A percentile compares a stretch with the other conserved stretches of the same genome.
Evolutionary conservation across 92 coral and sea anemone genomes (phyloP).

Genomic region (Micromussa lordhowensis): DNA sequence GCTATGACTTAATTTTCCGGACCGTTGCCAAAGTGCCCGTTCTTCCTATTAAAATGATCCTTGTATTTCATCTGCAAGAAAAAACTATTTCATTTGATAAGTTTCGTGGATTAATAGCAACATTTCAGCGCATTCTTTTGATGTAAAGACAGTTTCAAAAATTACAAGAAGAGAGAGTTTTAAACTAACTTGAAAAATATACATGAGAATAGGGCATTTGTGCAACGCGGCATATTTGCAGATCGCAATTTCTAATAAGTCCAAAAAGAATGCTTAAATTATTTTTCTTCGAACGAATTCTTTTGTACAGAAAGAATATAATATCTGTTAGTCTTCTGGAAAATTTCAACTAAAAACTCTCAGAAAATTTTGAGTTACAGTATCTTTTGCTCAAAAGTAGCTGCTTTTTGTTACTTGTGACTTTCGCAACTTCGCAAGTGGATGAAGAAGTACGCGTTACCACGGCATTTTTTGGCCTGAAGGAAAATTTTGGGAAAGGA

Average conservation of each 20-base stretch:
- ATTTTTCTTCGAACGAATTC: neutral
- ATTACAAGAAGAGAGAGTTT: neutral
- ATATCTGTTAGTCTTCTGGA: neutral
- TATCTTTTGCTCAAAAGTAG: neutral
- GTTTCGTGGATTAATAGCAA: no score
- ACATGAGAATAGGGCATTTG: neutral
- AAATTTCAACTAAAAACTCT: neutral
- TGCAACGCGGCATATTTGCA: neutral
- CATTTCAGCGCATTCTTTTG: neutral
- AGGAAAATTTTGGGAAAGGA: neutral
- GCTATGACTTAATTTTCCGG: no score
- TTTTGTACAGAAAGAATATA: neutral
- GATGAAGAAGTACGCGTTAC: neutral
- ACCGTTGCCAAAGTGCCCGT: no score
- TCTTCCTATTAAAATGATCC: no score
- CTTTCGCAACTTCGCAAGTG: neutral
- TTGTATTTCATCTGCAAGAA: no score
- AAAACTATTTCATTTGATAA: no score
- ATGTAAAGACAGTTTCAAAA: neutral
- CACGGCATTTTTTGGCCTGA: neutral
- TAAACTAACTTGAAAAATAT: neutral
- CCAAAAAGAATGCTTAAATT: neutral
- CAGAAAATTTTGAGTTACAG: neutral
- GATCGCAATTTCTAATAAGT: neutral
- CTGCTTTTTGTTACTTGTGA: neutral